Percentiles rank a stretch among this genome's conserved stretches.
These are phyloP conservation scores for Ataeniobius toweri DNA, from an alignment of 2,797 vertebrate species.

Conservation along the genomic window DNA sequence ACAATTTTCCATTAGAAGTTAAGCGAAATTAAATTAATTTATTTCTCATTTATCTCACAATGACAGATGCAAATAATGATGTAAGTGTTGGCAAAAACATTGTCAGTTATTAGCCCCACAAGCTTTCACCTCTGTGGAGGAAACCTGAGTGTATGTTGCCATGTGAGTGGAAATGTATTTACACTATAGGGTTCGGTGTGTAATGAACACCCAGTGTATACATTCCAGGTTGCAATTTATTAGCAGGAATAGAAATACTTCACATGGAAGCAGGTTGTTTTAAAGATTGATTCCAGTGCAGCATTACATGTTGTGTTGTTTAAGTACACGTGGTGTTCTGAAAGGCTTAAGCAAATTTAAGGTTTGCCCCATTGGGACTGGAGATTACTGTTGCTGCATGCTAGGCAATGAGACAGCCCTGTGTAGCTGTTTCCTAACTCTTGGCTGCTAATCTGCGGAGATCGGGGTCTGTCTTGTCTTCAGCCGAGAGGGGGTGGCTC, in stretches of 20 bases:
- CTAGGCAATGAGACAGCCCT: constrained; percentile 46
- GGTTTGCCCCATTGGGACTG: constrained; percentile 45
- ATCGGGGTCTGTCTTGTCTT: constrained; percentile 68
- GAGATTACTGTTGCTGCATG: constrained; percentile 54
- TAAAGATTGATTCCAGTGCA: constrained; percentile 61
- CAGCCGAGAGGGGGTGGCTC: constrained; percentile 52
- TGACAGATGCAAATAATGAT: constrained; percentile 19
- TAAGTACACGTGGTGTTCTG: constrained; percentile 62
- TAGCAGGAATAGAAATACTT: constrained; percentile 55
- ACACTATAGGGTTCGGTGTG: constrained; percentile 65
- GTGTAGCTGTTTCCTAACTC: constrained; percentile 65
- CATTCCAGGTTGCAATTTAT: constrained; percentile 69
- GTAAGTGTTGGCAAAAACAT: constrained; percentile 32
- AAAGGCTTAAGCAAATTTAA: constrained; percentile 53
- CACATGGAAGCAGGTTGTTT: constrained; percentile 63
- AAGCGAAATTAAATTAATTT: constrained; percentile 17
- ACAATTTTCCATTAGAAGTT: constrained; percentile 22
- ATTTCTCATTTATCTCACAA: constrained; percentile 25
- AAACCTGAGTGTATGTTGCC: constrained; percentile 63
- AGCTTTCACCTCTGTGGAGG: constrained; percentile 39
- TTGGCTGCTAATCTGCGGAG: constrained; percentile 66
- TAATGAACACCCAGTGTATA: constrained; percentile 64
- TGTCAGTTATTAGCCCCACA: constrained; percentile 35
- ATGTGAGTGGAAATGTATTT: constrained; percentile 68
- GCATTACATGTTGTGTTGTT: constrained; percentile 67